Evolutionary conservation across 2,797 vertebrate genomes (phyloP).

Genomic region (Xenopus petersii): DNA sequence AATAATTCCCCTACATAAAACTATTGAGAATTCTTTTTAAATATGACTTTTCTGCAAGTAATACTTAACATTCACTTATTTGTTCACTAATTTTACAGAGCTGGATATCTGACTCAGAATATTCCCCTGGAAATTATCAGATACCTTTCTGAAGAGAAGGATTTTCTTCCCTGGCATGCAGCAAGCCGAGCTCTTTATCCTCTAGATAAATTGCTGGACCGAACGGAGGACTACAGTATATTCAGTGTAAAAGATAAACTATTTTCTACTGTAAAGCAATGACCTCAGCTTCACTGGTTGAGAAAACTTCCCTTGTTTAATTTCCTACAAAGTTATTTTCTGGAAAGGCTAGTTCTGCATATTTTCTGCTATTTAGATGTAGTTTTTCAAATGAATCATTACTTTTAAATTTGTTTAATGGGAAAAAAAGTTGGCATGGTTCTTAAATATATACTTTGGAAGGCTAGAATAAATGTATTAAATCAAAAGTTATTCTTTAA

Average conservation of each 20-base stretch:
- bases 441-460: background rate
- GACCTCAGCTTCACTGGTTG: slow-evolving; percentile 29
- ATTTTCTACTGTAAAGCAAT: slow-evolving; percentile 42
- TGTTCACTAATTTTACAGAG: slow-evolving; percentile 67
- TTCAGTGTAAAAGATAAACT: slow-evolving; percentile 82
- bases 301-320: background rate
- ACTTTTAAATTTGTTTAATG: background rate
- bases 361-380: background rate
- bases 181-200: slow-evolving; percentile 92
- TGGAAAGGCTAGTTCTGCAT: slow-evolving; percentile 1
- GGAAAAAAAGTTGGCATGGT: too few relatives aligned
- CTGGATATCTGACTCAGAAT: slow-evolving; percentile 92
- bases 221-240: slow-evolving; percentile 89
- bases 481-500: too few relatives aligned
- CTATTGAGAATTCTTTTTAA: background rate
- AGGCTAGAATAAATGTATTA: too few relatives aligned
- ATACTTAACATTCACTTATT: slow-evolving; percentile 58
- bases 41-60: slow-evolving; percentile 47
- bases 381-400: slow-evolving; percentile 3
- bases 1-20: background rate
- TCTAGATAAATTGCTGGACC: slow-evolving; percentile 94
- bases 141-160: slow-evolving; percentile 88
- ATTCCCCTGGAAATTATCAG: slow-evolving; percentile 90
- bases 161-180: slow-evolving; percentile 96
- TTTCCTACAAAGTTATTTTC: too few relatives aligned